Conservation (phyloP, 1,140 invertebrate genomes). For the Odontomachus brunneus region DNA sequence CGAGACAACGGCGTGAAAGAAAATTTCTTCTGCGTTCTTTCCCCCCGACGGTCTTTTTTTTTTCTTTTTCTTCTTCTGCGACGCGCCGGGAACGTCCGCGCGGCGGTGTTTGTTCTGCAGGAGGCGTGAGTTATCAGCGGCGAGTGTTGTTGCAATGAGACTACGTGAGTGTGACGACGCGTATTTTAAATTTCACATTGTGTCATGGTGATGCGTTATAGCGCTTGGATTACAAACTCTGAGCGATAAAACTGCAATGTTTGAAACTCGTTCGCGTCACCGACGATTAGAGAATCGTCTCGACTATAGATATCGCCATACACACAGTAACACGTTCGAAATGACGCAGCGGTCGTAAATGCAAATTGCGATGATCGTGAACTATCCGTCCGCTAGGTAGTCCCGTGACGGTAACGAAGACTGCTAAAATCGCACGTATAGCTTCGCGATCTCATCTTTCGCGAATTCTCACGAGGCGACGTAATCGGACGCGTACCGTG, state of each 20-base stretch:
- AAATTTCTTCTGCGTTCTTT: constrained; percentile 14
- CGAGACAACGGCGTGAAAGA: constrained; percentile 58
- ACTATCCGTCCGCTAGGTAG: too few relatives aligned
- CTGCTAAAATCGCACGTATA: neutral
- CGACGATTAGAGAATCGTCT: constrained; percentile 22
- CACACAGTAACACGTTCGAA: neutral
- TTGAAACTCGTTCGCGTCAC: neutral
- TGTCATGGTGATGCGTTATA: too few relatives aligned
- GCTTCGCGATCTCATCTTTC: neutral
- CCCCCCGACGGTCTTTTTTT: neutral
- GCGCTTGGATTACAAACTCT: neutral
- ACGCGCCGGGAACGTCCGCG: neutral
- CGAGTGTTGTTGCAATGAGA: neutral
- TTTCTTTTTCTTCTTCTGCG: neutral
- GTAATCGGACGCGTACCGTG: neutral
- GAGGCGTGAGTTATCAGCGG: neutral
- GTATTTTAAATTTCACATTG: constrained; percentile 13
- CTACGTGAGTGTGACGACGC: too few relatives aligned
- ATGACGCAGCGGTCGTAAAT: neutral
- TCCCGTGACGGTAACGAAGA: constrained; percentile 15
- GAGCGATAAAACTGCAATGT: constrained; percentile 9
- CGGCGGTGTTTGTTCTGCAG: neutral
- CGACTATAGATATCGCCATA: neutral
- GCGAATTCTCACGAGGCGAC: constrained; percentile 24
- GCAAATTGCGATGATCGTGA: constrained; percentile 7